These are phyloP conservation scores for Epinotia bilunana DNA, from an alignment of 2,888 invertebrate species.

Conservation along the genomic window DNA sequence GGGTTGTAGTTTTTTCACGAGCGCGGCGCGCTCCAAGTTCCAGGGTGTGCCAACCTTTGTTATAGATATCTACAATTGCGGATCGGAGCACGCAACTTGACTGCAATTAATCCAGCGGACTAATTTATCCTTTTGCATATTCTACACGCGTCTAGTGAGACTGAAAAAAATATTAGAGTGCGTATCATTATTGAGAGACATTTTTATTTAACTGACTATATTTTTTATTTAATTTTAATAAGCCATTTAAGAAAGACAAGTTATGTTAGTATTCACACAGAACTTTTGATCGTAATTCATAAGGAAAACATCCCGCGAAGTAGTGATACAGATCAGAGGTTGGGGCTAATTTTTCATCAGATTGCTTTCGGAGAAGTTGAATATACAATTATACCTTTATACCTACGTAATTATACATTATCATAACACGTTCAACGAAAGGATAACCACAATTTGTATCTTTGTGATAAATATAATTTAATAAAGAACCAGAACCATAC, in stretches of 20 bases:
- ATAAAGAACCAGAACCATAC: neutral
- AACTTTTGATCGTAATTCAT: neutral
- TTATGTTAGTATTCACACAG: neutral
- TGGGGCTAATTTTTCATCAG: conserved; percentile 28
- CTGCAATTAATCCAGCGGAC: conserved; percentile 63
- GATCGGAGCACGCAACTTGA: conserved; percentile 56
- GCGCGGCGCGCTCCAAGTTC: conserved; percentile 63
- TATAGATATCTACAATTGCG: conserved; percentile 61
- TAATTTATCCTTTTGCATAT: conserved; percentile 58
- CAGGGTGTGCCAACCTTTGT: conserved; percentile 64
- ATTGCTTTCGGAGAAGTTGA: conserved; percentile 22
- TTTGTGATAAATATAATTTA: neutral
- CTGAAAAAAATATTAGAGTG: neutral
- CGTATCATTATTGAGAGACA: neutral
- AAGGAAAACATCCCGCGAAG: conserved; percentile 26
- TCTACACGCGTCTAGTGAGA: conserved; percentile 34
- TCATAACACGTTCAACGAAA: conserved; percentile 19
- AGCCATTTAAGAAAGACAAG: neutral
- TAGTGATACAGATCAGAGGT: conserved; percentile 27
- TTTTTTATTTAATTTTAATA: neutral
- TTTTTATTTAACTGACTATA: neutral
- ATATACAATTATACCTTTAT: conserved; percentile 3
- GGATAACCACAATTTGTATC: neutral
- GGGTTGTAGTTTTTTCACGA: conserved; percentile 77
- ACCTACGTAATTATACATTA: conserved; percentile 22